phyloP scores from a whole-genome alignment of 2,113 vertebrate species.

The Spilogale gracilis region DNA sequence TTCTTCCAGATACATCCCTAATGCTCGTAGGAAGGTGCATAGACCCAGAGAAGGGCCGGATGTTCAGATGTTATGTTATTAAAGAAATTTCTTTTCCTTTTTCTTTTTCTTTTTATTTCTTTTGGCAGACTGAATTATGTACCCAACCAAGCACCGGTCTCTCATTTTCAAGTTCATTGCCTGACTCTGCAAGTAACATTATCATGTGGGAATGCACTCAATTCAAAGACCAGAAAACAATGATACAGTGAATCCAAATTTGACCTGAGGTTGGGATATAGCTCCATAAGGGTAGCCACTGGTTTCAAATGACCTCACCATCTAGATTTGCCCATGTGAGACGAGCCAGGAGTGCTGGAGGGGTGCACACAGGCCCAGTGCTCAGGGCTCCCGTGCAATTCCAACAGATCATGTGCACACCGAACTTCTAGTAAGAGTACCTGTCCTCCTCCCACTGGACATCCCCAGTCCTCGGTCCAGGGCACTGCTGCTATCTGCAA shows the following conservation, averaged over 20 bases:
- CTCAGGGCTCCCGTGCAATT: neutral
- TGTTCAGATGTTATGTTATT: neutral
- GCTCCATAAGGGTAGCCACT: neutral
- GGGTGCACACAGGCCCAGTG: rapidly evolving
- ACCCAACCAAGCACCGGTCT: rapidly evolving
- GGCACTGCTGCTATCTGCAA: neutral
- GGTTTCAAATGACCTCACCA: neutral
- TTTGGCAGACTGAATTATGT: neutral
- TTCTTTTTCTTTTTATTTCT: neutral
- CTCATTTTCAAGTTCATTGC: neutral
- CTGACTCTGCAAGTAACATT: neutral
- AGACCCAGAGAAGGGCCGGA: neutral
- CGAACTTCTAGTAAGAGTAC: rapidly evolving
- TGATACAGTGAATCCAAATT: rapidly evolving
- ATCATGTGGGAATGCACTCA: neutral
- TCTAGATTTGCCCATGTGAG: rapidly evolving
- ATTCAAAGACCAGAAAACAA: neutral
- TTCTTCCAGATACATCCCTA: no score
- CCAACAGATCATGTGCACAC: rapidly evolving
- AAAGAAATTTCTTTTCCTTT: neutral
- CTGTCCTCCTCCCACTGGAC: neutral
- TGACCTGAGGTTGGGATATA: rapidly evolving
- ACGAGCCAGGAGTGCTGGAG: rapidly evolving
- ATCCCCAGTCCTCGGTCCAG: neutral
- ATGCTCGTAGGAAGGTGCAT: rapidly evolving